Conservation (phyloP, 1,140 invertebrate species). For the Euglossa dilemma region DNA sequence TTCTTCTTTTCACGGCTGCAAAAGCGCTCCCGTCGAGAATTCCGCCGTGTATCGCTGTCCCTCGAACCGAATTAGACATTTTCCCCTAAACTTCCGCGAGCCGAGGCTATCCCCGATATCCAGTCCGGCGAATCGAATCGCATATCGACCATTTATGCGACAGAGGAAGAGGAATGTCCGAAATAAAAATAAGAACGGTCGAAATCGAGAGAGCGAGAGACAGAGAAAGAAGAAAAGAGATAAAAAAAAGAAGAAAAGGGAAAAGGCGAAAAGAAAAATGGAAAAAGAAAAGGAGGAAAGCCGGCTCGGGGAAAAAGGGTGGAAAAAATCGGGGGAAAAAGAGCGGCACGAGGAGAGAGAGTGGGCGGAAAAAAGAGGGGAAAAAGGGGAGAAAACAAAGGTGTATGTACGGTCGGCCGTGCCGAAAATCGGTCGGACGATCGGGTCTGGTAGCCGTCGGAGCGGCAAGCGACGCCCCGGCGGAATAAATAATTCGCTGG, state of each 20-base stretch:
- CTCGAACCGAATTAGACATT: no score
- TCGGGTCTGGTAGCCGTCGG: slow-evolving; percentile 66
- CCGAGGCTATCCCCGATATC: no score
- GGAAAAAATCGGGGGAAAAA: slow-evolving; percentile 17
- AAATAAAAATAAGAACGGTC: slow-evolving; percentile 7
- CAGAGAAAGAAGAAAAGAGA: background rate
- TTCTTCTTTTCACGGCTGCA: slow-evolving; percentile 53
- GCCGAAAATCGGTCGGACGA: slow-evolving; percentile 69
- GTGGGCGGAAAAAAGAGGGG: background rate
- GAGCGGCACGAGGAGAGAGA: slow-evolving; percentile 4
- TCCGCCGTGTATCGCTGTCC: no score
- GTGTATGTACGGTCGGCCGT: slow-evolving; percentile 64
- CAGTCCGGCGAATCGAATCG: background rate
- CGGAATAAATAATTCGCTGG: slow-evolving; percentile 69
- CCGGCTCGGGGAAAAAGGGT: background rate
- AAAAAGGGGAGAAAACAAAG: slow-evolving; percentile 60
- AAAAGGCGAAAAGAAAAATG: slow-evolving; percentile 8
- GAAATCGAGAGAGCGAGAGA: no score
- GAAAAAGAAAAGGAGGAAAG: slow-evolving; percentile 13
- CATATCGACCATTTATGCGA: slow-evolving; percentile 39
- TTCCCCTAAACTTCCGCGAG: no score
- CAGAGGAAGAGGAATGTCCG: slow-evolving; percentile 42
- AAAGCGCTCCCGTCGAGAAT: slow-evolving; percentile 51
- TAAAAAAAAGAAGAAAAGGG: background rate
- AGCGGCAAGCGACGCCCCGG: slow-evolving; percentile 64